Percentiles rank a stretch among this genome's conserved stretches.
These are phyloP conservation scores for Rhimphoctona megacephalus DNA, from an alignment of 2,888 invertebrate species.

Conservation along the genomic window DNA sequence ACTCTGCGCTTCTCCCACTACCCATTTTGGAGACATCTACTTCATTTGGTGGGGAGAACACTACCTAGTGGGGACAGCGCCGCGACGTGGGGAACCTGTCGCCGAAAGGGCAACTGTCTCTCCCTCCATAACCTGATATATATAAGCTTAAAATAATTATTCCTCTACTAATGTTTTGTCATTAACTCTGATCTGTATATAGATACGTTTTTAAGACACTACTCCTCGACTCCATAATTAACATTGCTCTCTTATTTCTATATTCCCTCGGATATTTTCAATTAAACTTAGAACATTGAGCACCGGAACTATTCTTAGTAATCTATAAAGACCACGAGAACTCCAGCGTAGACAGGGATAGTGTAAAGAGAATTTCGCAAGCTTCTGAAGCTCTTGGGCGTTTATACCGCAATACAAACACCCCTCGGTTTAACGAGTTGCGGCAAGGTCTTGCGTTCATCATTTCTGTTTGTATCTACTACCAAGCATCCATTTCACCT, in stretches of 20 bases:
- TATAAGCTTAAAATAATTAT: not conserved
- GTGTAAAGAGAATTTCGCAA: slow-evolving; percentile 46
- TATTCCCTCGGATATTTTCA: slow-evolving; percentile 26
- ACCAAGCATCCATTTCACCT: slow-evolving; percentile 31
- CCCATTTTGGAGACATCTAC: not conserved
- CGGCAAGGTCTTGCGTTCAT: slow-evolving; percentile 65
- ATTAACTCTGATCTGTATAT: not conserved
- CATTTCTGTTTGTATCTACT: slow-evolving; percentile 64
- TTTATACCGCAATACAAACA: slow-evolving; percentile 64
- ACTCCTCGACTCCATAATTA: not conserved
- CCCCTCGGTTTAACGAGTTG: slow-evolving; percentile 62
- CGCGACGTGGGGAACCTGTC: not conserved
- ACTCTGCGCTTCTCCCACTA: not conserved
- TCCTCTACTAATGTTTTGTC: not conserved
- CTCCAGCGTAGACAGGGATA: not conserved
- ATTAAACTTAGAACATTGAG: slow-evolving; percentile 36
- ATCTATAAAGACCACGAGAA: slow-evolving; percentile 28
- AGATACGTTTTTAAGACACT: not conserved
- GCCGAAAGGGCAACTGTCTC: not conserved
- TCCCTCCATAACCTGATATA: not conserved
- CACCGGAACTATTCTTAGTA: not conserved
- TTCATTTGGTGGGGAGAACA: not conserved
- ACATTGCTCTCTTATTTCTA: slow-evolving; percentile 17
- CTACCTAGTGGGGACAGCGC: not conserved
- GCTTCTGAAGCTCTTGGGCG: slow-evolving; percentile 43